These are phyloP conservation scores for Esox lucius DNA, from an alignment of 2,797 vertebrate species.

Conservation along the genomic window DNA sequence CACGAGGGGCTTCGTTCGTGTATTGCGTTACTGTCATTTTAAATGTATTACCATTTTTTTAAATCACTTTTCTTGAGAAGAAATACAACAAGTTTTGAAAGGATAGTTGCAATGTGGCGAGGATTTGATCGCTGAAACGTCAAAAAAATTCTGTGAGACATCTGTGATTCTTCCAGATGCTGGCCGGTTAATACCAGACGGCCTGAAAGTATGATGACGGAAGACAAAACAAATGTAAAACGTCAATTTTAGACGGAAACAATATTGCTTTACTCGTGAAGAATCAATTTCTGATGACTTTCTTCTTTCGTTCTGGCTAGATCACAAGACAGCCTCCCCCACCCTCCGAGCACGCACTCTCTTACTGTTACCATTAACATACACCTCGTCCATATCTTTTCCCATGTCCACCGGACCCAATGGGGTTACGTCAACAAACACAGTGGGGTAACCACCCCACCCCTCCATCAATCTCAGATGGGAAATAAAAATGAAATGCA, in stretches of 20 bases:
- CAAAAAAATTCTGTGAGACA: neutral
- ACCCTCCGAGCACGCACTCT: constrained; percentile 25
- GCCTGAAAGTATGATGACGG: too few relatives aligned
- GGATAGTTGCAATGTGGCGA: too few relatives aligned
- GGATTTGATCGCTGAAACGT: neutral
- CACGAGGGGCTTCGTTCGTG: constrained; percentile 60
- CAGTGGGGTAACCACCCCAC: constrained; percentile 49
- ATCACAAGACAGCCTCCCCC: constrained; percentile 18
- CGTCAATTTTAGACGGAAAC: neutral
- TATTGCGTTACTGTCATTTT: constrained; percentile 57
- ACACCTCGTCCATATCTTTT: constrained; percentile 49
- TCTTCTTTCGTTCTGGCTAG: constrained; percentile 6
- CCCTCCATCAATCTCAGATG: constrained; percentile 67
- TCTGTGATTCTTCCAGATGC: neutral
- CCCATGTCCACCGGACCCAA: constrained; percentile 55
- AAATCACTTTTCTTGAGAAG: constrained; percentile 20
- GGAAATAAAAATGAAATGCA: constrained; percentile 75
- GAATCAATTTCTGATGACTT: neutral
- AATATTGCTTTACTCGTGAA: constrained; percentile 12
- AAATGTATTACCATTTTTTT: constrained; percentile 60
- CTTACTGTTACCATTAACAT: constrained; percentile 35
- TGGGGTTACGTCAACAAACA: constrained; percentile 71
- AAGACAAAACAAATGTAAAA: too few relatives aligned
- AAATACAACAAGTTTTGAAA: neutral
- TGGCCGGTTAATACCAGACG: neutral